phyloP scores from a whole-genome alignment of 1,140 invertebrate genomes.

The Meloidogyne exigua region DNA sequence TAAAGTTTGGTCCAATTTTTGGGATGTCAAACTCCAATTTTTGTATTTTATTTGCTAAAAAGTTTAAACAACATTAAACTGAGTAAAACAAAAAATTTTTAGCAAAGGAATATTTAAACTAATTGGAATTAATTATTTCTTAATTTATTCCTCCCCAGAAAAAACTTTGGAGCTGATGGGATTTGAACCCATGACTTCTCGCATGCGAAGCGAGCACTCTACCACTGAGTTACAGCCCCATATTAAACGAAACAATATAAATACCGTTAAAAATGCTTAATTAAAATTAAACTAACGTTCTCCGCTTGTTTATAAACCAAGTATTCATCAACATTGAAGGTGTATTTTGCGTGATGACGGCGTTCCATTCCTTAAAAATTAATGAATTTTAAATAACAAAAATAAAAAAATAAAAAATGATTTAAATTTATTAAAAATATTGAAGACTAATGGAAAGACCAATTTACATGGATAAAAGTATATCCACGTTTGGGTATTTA shows the following conservation, averaged over 20 bases:
- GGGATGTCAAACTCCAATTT: background rate
- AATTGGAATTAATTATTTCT: no score
- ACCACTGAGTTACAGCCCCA: constrained; percentile 34
- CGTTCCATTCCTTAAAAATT: constrained; percentile 17
- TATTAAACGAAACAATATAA: background rate
- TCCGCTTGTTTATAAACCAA: background rate
- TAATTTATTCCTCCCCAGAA: background rate
- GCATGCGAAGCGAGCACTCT: constrained; percentile 34
- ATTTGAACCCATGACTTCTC: constrained; percentile 23
- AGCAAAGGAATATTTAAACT: background rate
- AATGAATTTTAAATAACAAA: no score
- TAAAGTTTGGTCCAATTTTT: background rate
- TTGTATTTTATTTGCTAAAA: background rate
- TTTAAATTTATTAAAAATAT: no score
- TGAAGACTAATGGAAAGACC: no score
- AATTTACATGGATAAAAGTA: no score
- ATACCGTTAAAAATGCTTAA: background rate
- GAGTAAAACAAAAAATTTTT: background rate
- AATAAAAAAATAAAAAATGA: no score
- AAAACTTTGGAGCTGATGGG: constrained; percentile 22
- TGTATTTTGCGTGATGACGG: constrained; percentile 13
- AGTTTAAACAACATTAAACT: no score
- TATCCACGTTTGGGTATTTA: no score
- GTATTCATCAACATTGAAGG: constrained; percentile 5
- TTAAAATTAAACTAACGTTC: background rate